Conservation (phyloP, 2,888 invertebrate species). For the Pseudococcus viburni region DNA sequence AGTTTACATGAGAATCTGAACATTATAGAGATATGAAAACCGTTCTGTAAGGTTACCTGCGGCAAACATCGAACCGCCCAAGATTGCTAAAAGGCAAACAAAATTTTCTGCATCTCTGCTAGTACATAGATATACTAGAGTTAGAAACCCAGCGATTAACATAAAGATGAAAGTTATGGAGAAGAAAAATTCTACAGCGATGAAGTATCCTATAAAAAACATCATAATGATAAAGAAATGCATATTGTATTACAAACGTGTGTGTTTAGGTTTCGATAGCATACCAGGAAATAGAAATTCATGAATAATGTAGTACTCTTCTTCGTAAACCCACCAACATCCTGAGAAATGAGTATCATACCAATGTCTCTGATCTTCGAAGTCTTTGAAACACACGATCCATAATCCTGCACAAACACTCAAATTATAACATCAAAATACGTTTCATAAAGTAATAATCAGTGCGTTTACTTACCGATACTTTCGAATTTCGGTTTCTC, state of each 20-base stretch:
- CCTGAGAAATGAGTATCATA: slow-evolving; percentile 88
- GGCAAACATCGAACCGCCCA: slow-evolving; percentile 81
- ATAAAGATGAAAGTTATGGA: slow-evolving; percentile 89
- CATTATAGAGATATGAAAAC: neutral
- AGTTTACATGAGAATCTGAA: slow-evolving; percentile 21
- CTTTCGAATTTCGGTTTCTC: slow-evolving; percentile 84
- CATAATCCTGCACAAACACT: slow-evolving; percentile 82
- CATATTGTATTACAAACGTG: neutral
- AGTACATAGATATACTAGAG: slow-evolving; percentile 81
- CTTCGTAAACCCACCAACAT: slow-evolving; percentile 98
- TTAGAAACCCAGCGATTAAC: slow-evolving; percentile 82
- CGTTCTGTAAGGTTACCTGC: slow-evolving; percentile 74
- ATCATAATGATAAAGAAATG: slow-evolving; percentile 39
- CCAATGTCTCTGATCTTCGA: slow-evolving; percentile 84
- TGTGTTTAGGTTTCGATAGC: slow-evolving; percentile 67
- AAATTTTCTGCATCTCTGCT: slow-evolving; percentile 84
- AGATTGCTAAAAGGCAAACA: slow-evolving; percentile 80
- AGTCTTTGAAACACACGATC: slow-evolving; percentile 93
- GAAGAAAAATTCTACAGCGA: slow-evolving; percentile 94
- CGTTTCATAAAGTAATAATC: neutral
- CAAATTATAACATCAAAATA: slow-evolving; percentile 49
- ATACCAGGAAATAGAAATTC: slow-evolving; percentile 86
- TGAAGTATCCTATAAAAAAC: slow-evolving; percentile 81
- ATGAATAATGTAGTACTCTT: slow-evolving; percentile 95
- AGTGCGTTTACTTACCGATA: slow-evolving; percentile 77